phyloP scores from a whole-genome alignment of 2,797 vertebrate species.

The Manis javanica region DNA sequence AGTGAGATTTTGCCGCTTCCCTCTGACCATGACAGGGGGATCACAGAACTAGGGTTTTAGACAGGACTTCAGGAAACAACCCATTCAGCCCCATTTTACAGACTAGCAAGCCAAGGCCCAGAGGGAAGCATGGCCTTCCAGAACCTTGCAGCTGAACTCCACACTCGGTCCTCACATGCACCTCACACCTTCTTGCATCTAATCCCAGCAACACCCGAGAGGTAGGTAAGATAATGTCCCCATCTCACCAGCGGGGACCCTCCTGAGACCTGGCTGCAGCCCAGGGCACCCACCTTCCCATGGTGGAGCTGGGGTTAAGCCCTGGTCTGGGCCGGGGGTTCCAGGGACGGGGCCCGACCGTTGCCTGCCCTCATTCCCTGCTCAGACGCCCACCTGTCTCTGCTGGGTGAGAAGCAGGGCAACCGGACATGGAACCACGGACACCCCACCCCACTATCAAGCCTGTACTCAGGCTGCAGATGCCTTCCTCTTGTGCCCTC shows the following conservation, averaged over 20 bases:
- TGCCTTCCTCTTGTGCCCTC: neutral
- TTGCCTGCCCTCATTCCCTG: fast-evolving
- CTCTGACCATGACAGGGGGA: neutral
- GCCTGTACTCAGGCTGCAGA: neutral
- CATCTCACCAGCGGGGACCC: neutral
- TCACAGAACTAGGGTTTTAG: neutral
- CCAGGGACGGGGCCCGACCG: neutral
- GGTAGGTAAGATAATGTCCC: fast-evolving
- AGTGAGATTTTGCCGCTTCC: neutral
- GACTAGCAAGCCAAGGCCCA: neutral
- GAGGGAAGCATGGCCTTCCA: neutral
- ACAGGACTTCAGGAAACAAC: too few relatives aligned
- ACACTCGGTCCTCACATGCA: fast-evolving
- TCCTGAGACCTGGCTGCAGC: neutral
- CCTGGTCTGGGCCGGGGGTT: too few relatives aligned
- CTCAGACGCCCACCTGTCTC: fast-evolving
- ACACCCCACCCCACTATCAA: too few relatives aligned
- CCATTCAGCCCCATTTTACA: neutral
- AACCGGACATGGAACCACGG: fast-evolving
- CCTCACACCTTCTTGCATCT: fast-evolving
- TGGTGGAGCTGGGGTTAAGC: neutral
- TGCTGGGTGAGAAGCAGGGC: neutral
- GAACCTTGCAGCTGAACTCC: fast-evolving
- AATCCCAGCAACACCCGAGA: fast-evolving
- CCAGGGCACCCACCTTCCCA: neutral